Conservation (phyloP, 1,140 invertebrate genomes). For the Drosophila teissieri region DNA sequence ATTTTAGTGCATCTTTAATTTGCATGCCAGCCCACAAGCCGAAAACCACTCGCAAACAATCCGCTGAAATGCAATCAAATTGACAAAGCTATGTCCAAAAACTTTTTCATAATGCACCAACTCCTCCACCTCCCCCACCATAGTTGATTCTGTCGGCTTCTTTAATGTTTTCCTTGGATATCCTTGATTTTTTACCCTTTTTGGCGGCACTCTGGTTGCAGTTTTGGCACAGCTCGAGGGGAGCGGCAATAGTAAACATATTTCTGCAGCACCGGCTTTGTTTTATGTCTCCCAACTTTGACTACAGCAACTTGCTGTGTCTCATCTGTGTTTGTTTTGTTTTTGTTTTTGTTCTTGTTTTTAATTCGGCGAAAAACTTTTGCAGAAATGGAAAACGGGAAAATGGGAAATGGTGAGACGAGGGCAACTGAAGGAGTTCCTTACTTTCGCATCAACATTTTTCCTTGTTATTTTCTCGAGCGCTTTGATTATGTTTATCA, state of each 20-base stretch:
- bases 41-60: constrained; percentile 31
- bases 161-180: background rate
- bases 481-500: constrained; percentile 75
- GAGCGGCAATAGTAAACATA: constrained; percentile 61
- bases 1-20: constrained; percentile 26
- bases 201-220: constrained; percentile 7
- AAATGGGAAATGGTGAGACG: too few relatives aligned
- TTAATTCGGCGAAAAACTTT: constrained; percentile 71
- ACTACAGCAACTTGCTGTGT: constrained; percentile 37
- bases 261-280: constrained; percentile 58
- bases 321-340: constrained; percentile 12
- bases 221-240: constrained; percentile 3
- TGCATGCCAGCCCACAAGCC: background rate
- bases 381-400: background rate
- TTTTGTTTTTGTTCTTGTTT: constrained; percentile 42
- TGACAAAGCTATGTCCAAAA: constrained; percentile 55
- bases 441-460: constrained; percentile 51
- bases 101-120: constrained; percentile 29
- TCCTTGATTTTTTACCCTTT: background rate
- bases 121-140: background rate
- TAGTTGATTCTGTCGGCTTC: constrained; percentile 3
- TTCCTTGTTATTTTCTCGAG: constrained; percentile 58
- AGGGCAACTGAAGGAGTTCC: constrained; percentile 28
- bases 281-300: constrained; percentile 70
- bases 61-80: constrained; percentile 71